A percentile compares a stretch with the other conserved stretches of the same genome.
phyloP scores from a whole-genome alignment of 2,113 vertebrate genomes.

The Hippoglossus stenolepis region DNA sequence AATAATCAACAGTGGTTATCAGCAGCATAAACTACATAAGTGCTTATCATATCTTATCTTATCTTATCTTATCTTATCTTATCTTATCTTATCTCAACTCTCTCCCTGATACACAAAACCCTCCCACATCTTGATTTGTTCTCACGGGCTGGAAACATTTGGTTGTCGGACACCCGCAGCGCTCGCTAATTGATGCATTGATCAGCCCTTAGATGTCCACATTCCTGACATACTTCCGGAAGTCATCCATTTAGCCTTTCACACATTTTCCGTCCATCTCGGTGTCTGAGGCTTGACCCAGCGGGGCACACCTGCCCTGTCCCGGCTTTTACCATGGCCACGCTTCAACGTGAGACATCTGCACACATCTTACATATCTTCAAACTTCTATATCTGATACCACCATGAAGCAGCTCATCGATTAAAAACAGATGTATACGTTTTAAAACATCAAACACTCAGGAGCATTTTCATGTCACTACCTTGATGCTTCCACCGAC shows the following conservation, averaged over 20 bases:
- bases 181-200: constrained; percentile 73
- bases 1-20: background rate
- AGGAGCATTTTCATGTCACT: constrained; percentile 36
- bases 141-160: constrained; percentile 28
- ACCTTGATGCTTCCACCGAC: constrained; percentile 85
- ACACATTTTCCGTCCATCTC: constrained; percentile 64
- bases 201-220: constrained; percentile 73
- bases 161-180: constrained; percentile 48
- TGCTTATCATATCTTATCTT: too few relatives aligned
- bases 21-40: too few relatives aligned
- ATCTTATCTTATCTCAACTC: constrained; percentile 5
- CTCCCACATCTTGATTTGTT: constrained; percentile 6
- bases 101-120: background rate
- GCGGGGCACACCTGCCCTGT: constrained; percentile 68
- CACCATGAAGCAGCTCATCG: background rate
- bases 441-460: background rate
- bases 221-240: constrained; percentile 79
- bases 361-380: constrained; percentile 33
- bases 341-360: constrained; percentile 30
- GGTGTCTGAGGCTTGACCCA: constrained; percentile 62
- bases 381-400: background rate
- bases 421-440: background rate
- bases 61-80: background rate
- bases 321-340: constrained; percentile 6
- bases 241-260: constrained; percentile 78